Percentiles rank a stretch among this genome's conserved stretches.
Conservation (phyloP, 2,888 invertebrate species). For the Temnothorax ravouxi region DNA sequence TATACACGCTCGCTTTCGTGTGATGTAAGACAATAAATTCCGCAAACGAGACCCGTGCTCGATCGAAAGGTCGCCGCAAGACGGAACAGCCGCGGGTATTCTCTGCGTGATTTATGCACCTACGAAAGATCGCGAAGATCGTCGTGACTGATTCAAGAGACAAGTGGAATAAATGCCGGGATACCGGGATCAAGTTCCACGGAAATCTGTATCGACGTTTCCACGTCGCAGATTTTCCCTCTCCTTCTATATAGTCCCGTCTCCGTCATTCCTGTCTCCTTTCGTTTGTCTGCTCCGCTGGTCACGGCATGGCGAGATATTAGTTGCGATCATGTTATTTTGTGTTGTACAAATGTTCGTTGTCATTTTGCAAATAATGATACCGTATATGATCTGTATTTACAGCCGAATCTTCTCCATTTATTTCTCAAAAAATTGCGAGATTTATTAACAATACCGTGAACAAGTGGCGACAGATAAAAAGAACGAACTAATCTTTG, state of each 20-base stretch:
- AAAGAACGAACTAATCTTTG: background rate
- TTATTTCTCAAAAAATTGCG: background rate
- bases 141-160: constrained; percentile 68
- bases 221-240: constrained; percentile 32
- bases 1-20: constrained; percentile 58
- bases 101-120: constrained; percentile 72
- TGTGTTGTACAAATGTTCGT: background rate
- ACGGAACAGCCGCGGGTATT: constrained; percentile 70
- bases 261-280: background rate
- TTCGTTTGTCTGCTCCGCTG: constrained; percentile 1
- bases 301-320: constrained; percentile 9
- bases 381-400: background rate
- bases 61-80: constrained; percentile 73
- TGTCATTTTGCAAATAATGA: background rate
- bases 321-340: constrained; percentile 19
- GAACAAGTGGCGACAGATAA: background rate
- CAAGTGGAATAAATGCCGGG: constrained; percentile 75
- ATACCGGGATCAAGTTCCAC: constrained; percentile 60
- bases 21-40: constrained; percentile 77
- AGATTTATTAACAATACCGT: background rate
- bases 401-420: background rate
- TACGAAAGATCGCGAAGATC: constrained; percentile 72
- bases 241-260: background rate
- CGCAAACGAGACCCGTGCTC: constrained; percentile 68
- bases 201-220: constrained; percentile 68